These are phyloP conservation scores for Thryonomys swinderianus DNA, from an alignment of 2,113 vertebrate genomes.

Conservation along the genomic window DNA sequence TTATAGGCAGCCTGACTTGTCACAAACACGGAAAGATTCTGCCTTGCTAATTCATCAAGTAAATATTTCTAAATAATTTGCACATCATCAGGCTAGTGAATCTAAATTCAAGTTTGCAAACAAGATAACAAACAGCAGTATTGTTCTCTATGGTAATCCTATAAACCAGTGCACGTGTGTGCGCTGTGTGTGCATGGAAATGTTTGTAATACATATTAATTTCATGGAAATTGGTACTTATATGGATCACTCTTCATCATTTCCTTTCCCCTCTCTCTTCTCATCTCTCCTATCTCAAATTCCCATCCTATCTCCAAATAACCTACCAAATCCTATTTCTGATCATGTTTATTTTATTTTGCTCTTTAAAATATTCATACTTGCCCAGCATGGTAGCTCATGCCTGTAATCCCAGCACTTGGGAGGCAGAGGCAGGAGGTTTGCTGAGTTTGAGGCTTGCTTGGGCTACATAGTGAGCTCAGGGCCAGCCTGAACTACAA, in stretches of 20 bases:
- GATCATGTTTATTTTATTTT: neutral
- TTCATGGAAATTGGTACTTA: neutral
- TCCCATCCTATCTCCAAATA: neutral
- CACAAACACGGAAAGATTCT: neutral
- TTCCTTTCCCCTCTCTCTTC: neutral
- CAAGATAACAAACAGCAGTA: neutral
- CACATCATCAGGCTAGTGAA: neutral
- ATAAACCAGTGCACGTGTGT: neutral
- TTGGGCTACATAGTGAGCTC: too few species aligned
- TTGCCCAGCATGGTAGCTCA: too few species aligned
- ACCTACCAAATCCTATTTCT: neutral
- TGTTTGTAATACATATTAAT: neutral
- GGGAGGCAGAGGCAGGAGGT: too few species aligned
- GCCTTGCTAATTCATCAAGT: neutral
- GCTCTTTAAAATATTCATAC: neutral
- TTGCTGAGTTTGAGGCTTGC: too few species aligned
- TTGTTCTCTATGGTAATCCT: neutral
- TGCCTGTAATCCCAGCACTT: too few species aligned
- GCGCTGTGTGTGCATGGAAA: neutral
- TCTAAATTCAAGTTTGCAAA: neutral
- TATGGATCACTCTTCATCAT: neutral
- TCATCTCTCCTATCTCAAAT: neutral
- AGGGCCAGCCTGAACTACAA: too few species aligned
- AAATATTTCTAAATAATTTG: neutral
- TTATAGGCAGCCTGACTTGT: neutral